Evolutionary conservation across 2,888 invertebrate genomes (phyloP).

Genomic region (Sinohyriopsis cumingii): DNA sequence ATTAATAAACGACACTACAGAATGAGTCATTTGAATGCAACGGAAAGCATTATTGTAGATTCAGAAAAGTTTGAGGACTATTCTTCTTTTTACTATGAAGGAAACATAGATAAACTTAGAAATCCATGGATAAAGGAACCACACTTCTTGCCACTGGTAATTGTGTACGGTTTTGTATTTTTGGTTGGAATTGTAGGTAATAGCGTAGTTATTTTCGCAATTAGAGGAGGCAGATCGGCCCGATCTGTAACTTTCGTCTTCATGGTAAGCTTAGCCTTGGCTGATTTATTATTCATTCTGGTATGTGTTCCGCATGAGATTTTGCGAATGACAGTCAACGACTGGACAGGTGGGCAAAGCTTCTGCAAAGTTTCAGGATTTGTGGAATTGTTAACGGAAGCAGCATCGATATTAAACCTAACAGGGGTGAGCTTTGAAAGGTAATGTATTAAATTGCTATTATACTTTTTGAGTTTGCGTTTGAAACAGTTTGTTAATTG

Average conservation of each 20-base stretch:
- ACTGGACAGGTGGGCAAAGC: slow-evolving; percentile 72
- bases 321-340: slow-evolving; percentile 69
- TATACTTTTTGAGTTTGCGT: too few relatives aligned
- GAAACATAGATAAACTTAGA: slow-evolving; percentile 40
- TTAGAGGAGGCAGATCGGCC: slow-evolving; percentile 69
- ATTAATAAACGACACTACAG: too few relatives aligned
- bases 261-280: slow-evolving; percentile 69
- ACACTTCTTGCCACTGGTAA: slow-evolving; percentile 59
- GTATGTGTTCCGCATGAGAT: slow-evolving; percentile 74
- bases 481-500: too few relatives aligned
- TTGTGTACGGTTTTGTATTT: slow-evolving; percentile 62
- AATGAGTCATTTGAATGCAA: too few relatives aligned
- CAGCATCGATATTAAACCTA: slow-evolving; percentile 74
- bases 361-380: slow-evolving; percentile 74
- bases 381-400: slow-evolving; percentile 73
- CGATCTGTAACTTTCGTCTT: slow-evolving; percentile 68
- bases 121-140: slow-evolving; percentile 53
- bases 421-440: slow-evolving; percentile 75
- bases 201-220: slow-evolving; percentile 72
- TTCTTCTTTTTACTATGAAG: slow-evolving; percentile 27
- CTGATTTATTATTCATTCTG: slow-evolving; percentile 73
- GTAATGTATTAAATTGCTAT: slow-evolving; percentile 56
- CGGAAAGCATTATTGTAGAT: too few relatives aligned
- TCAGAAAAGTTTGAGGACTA: too few relatives aligned
- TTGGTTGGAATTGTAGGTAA: slow-evolving; percentile 74